Conservation (phyloP, 2,113 vertebrate species). For the Corvus cornix region DNA sequence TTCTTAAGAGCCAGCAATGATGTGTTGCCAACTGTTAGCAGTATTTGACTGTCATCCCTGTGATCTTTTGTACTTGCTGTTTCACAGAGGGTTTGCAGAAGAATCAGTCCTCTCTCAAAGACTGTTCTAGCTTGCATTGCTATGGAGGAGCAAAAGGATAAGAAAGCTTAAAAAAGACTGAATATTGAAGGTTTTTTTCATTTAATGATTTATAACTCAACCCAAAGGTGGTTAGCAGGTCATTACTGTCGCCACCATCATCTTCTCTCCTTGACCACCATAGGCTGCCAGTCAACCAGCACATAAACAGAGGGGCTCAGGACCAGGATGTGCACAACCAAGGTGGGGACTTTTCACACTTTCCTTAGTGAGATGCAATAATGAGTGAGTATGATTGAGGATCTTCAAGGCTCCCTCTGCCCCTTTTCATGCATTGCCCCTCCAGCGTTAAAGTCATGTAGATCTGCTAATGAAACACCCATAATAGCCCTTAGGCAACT, state of each 20-base stretch:
- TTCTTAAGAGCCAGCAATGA: not conserved
- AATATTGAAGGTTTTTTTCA: not conserved
- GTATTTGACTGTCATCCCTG: not conserved
- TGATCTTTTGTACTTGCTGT: not conserved
- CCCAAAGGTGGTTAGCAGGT: not conserved
- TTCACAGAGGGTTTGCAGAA: not conserved
- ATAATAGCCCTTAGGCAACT: not conserved
- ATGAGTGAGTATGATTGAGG: not conserved
- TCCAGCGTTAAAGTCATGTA: not conserved
- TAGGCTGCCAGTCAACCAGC: not conserved
- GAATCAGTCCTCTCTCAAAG: not conserved
- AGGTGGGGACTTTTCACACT: not conserved
- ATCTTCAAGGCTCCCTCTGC: not conserved
- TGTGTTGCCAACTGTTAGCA: not conserved
- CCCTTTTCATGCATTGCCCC: not conserved
- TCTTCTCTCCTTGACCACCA: not conserved
- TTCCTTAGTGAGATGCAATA: not conserved
- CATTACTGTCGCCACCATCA: not conserved
- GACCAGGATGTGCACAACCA: not conserved
- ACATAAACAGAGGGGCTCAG: not conserved
- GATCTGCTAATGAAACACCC: not conserved
- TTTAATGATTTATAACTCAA: not conserved
- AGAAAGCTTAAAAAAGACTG: not conserved
- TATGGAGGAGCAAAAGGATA: not conserved
- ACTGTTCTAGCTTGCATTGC: not conserved